Percentiles rank a stretch among this genome's conserved stretches.
phyloP scores from a whole-genome alignment of 2,888 invertebrate species.

The Miltochrista miniata region DNA sequence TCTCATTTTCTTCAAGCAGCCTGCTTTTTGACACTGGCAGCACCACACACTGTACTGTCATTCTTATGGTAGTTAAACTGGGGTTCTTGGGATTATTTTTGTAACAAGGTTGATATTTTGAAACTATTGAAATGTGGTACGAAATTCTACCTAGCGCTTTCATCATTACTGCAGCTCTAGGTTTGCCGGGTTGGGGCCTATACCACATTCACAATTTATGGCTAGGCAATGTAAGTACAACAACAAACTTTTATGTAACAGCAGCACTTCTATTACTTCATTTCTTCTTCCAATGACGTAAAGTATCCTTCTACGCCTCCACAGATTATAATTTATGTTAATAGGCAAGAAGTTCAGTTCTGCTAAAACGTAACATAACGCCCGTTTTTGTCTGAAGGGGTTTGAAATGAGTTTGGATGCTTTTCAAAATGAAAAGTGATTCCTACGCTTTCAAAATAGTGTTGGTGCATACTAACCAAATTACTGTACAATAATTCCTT shows the following conservation, averaged over 20 bases:
- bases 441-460: no score
- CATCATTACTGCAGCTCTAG: conserved; percentile 84
- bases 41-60: conserved; percentile 42
- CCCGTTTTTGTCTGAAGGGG: no score
- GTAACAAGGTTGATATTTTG: conserved; percentile 34
- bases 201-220: conserved; percentile 85
- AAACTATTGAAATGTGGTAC: conserved; percentile 86
- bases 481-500: no score
- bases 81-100: conserved; percentile 34
- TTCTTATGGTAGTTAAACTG: conserved; percentile 16
- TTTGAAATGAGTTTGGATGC: no score
- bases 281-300: conserved; percentile 11
- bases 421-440: no score
- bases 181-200: conserved; percentile 84
- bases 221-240: conserved; percentile 85
- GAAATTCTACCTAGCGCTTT: conserved; percentile 87
- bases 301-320: conserved; percentile 1
- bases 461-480: no score
- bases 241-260: conserved; percentile 68
- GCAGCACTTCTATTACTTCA: conserved; percentile 34
- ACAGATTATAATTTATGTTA: conserved; percentile 16
- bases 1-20: background rate
- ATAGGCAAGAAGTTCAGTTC: background rate
- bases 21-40: conserved; percentile 39
- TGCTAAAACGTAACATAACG: no score